A percentile compares a stretch with the other conserved stretches of the same genome.
Conservation (phyloP, 2,888 invertebrate species). For the Acholoe squamosa region DNA sequence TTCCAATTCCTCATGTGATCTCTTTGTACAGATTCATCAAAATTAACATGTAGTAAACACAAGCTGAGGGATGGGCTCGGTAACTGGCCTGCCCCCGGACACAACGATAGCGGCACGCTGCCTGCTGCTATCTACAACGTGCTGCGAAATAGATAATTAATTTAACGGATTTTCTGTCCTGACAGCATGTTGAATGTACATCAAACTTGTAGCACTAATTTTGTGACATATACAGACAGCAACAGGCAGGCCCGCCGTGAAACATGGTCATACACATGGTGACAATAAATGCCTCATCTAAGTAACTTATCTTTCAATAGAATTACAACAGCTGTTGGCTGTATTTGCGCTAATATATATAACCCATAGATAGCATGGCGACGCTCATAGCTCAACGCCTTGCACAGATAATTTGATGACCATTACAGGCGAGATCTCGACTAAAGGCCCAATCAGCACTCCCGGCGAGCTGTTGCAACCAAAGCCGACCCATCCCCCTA, state of each 20-base stretch:
- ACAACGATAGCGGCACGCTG: not conserved
- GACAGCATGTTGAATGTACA: not conserved
- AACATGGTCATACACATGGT: not conserved
- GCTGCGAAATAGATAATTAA: not conserved
- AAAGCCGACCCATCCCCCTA: not conserved
- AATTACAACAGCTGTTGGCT: not conserved
- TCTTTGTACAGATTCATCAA: constrained; percentile 56
- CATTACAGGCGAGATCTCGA: not conserved
- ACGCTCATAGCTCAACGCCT: not conserved
- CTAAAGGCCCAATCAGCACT: not conserved
- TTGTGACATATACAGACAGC: not conserved
- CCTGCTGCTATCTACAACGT: not conserved
- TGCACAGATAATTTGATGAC: not conserved
- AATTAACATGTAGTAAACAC: constrained; percentile 46
- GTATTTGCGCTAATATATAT: not conserved
- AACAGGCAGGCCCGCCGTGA: not conserved
- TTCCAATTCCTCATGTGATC: constrained; percentile 26
- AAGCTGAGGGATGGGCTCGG: constrained; percentile 3
- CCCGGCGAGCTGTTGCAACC: constrained; percentile 10
- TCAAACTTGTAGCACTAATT: not conserved
- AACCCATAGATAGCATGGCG: not conserved
- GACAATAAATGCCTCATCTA: constrained; percentile 18
- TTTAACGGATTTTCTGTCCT: too few species aligned
- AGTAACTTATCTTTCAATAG: constrained; percentile 23
- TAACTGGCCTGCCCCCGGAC: not conserved